A percentile compares a stretch with the other conserved stretches of the same genome.
Conservation (phyloP, 64 coral and sea anemone species). For the Montipora capricornis region DNA sequence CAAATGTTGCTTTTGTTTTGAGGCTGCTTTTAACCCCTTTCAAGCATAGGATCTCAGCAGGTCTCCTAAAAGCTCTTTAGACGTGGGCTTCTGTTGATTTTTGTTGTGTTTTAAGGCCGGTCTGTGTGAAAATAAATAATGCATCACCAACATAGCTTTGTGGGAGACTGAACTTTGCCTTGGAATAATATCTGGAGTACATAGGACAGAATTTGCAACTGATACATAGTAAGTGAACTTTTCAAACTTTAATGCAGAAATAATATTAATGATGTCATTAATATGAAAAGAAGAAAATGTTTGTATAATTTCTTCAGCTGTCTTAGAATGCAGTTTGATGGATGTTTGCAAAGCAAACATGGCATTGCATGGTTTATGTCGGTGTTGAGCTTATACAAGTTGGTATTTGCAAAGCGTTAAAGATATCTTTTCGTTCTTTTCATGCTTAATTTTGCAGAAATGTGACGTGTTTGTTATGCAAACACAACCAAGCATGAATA, state of each 20-base stretch:
- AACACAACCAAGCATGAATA: background rate
- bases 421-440: background rate
- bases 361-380: background rate
- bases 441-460: background rate
- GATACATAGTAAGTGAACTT: background rate
- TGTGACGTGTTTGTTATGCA: background rate
- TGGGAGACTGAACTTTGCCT: slow-evolving; percentile 4
- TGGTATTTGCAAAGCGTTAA: background rate
- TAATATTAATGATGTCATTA: background rate
- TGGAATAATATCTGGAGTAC: background rate
- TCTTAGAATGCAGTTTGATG: background rate
- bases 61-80: slow-evolving; percentile 5
- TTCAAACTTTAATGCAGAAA: background rate
- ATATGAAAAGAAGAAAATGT: background rate
- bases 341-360: background rate
- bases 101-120: slow-evolving; percentile 22
- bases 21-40: slow-evolving; percentile 6
- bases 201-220: background rate
- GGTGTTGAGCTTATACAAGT: background rate
- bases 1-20: background rate
- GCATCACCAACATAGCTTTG: background rate
- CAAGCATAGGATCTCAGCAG: slow-evolving; percentile 7
- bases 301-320: background rate
- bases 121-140: slow-evolving; percentile 34
- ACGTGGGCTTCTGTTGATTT: slow-evolving; percentile 12